Evolutionary conservation across 1,140 invertebrate species (phyloP).

Genomic region (Hesperophylax magnus): DNA sequence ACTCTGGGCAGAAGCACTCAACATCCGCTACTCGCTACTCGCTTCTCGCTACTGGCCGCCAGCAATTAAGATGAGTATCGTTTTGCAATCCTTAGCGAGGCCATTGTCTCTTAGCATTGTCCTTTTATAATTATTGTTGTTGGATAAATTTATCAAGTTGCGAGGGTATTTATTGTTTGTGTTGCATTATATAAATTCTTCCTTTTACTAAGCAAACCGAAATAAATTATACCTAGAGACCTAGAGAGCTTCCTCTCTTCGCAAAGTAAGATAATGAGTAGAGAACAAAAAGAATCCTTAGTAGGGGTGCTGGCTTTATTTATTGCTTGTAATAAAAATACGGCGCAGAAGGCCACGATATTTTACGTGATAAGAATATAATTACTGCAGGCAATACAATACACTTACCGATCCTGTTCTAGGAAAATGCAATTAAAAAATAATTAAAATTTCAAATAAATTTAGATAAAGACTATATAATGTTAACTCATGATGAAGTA

Average conservation of each 20-base stretch:
- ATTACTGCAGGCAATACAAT: background rate
- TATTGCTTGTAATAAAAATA: slow-evolving; percentile 3
- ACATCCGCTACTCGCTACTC: too few species aligned
- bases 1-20: too few species aligned
- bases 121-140: background rate
- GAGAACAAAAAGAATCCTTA: background rate
- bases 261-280: too few species aligned
- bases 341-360: background rate
- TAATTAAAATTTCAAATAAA: too few species aligned
- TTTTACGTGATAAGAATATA: slow-evolving; percentile 1
- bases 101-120: background rate
- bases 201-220: background rate
- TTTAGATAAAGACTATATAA: too few species aligned
- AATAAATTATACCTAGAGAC: background rate
- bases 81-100: background rate
- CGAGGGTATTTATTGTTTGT: slow-evolving; percentile 1
- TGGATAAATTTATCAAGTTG: background rate
- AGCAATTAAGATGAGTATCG: background rate
- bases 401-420: too few species aligned
- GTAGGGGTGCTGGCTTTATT: background rate
- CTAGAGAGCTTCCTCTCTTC: background rate
- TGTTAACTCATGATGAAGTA: too few species aligned
- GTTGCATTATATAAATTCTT: background rate
- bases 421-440: too few species aligned
- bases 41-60: too few species aligned